Evolutionary conservation across 1,140 invertebrate species (phyloP), one percentile per base, ranked within the genome.

Genomic region (Listronotus bonariensis): DNA sequence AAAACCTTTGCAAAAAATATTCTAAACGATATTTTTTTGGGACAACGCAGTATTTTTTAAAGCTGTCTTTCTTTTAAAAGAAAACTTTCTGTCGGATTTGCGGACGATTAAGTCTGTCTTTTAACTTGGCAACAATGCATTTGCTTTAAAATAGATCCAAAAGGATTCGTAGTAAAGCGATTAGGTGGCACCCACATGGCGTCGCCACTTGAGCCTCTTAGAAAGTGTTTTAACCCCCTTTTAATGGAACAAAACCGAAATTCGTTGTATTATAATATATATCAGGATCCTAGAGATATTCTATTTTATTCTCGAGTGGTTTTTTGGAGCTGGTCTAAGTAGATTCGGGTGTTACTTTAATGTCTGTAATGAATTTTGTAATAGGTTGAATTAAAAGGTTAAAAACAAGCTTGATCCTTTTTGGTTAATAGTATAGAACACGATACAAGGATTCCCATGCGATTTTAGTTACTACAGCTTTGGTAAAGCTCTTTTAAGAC

Each of bases 151-250:
- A 34, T 34, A 34, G 32, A 34, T 20, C 46, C 11, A 48, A 48
- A 48, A 48, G 46, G 46, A 31, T 48, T 20, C 10, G 14, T 48
- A 48, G 46, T 48, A 48, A 48, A 48, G 46, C 46, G 46, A 48
- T 48, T 48, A 48, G 46, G 17, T 31, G 46, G 46, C 46, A 48
- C 10, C 17, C 46, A 48, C 46, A 48, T 48, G 46, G 46, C 46
- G 46, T 18, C 20, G 46, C 46, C 46, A 48, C 46, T 48, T 48
- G 46, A 48, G 18, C 46, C 20, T 48, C 46, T 48, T 20, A 48
- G 46, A 48, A 48, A 48, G 18, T 48, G 46, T 48, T 48, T 48
- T 48, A 48, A 20, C 46, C 20, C 46, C 46, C 46, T 48, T 48
- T 48, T 48, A 48, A 48, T 48, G 46, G 20, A 48, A 48, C 8